phyloP scores from a whole-genome alignment of 2,888 invertebrate genomes.

The Timandra comae region DNA sequence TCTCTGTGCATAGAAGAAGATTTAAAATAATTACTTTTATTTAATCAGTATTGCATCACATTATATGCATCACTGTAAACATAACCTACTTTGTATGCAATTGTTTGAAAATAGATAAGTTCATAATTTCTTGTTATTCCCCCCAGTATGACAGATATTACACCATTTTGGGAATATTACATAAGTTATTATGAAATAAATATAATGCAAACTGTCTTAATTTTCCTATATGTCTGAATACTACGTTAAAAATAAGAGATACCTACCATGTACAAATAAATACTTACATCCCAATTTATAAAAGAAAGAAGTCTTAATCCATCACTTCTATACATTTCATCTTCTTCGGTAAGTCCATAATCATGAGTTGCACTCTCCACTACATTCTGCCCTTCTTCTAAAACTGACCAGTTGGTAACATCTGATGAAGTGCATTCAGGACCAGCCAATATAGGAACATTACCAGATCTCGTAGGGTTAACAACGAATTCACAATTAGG shows the following conservation, averaged over 20 bases:
- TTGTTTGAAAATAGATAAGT: no score
- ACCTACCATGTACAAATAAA: no score
- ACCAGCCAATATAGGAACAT: conserved; percentile 75
- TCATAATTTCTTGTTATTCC: no score
- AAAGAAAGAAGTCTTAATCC: conserved; percentile 82
- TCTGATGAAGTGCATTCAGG: conserved; percentile 33
- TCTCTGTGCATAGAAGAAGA: no score
- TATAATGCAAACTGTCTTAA: no score
- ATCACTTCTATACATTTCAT: conserved; percentile 74
- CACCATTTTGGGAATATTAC: no score
- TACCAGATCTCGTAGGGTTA: conserved; percentile 81
- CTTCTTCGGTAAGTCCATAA: conserved; percentile 50
- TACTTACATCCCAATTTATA: conserved; percentile 84
- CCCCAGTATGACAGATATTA: no score
- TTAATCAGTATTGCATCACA: no score
- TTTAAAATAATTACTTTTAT: no score
- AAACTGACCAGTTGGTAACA: conserved; percentile 24
- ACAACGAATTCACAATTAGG: conserved; percentile 84
- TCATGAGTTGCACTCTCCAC: conserved; percentile 34
- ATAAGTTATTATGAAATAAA: no score
- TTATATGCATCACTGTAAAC: no score
- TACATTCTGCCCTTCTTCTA: conserved; percentile 33
- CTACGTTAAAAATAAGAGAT: neutral
- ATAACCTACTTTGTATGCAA: no score
- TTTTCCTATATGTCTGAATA: neutral